Evolutionary conservation across 2,888 invertebrate genomes (phyloP).

Genomic region (Drosophila nr. perissopoda): DNA sequence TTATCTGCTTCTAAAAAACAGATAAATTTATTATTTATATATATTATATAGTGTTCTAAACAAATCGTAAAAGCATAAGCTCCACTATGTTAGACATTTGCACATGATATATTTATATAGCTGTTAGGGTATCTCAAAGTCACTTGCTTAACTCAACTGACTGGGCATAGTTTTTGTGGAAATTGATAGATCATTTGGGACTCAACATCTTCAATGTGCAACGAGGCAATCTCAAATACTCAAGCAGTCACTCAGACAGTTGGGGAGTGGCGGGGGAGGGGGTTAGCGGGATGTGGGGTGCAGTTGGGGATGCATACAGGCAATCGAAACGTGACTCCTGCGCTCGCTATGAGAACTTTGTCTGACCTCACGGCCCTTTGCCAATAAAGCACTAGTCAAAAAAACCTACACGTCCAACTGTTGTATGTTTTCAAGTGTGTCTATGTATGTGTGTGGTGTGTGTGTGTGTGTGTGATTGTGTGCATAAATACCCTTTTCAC

Average conservation of each 20-base stretch:
- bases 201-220: slow-evolving; percentile 40
- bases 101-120: not conserved
- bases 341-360: slow-evolving; percentile 42
- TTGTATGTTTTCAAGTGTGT: not conserved
- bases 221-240: slow-evolving; percentile 39
- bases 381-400: slow-evolving; percentile 36
- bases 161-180: slow-evolving; percentile 16
- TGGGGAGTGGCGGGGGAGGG: not conserved
- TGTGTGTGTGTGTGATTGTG: not conserved
- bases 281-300: not conserved
- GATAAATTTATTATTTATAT: not conserved
- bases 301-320: slow-evolving; percentile 7
- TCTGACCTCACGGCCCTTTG: slow-evolving; percentile 43
- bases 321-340: slow-evolving; percentile 66
- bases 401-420: not conserved
- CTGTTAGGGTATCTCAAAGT: slow-evolving; percentile 27
- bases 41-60: not conserved
- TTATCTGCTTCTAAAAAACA: not conserved
- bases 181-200: slow-evolving; percentile 53
- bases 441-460: not conserved
- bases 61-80: not conserved
- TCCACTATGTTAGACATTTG: not conserved
- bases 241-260: slow-evolving; percentile 24
- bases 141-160: not conserved
- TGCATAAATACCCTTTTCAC: slow-evolving; percentile 29